Conservation (phyloP, 2,888 invertebrate genomes). For the Anodontia alba region DNA sequence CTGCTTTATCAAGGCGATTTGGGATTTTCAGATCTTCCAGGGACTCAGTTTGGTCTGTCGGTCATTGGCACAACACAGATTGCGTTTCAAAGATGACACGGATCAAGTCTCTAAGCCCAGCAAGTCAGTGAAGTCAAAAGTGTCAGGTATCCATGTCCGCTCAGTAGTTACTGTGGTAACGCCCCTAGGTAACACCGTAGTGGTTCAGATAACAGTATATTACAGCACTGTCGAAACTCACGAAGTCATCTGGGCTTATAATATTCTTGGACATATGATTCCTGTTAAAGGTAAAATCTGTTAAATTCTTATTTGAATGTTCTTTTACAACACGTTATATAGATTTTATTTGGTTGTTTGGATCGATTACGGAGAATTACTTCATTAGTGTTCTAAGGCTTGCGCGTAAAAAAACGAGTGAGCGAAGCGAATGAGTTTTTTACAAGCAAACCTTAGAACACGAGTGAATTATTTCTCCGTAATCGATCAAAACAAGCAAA, state of each 20-base stretch:
- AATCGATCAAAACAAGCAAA: too few relatives aligned
- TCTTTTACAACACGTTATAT: too few relatives aligned
- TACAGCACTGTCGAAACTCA: constrained; percentile 57
- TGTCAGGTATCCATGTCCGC: constrained; percentile 52
- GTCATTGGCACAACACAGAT: constrained; percentile 32
- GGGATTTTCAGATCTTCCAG: constrained; percentile 53
- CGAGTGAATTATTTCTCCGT: too few relatives aligned
- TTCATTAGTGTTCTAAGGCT: too few relatives aligned
- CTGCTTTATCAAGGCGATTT: too few relatives aligned
- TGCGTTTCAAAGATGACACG: constrained; percentile 18
- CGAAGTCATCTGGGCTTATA: constrained; percentile 62
- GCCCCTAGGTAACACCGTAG: constrained; percentile 40
- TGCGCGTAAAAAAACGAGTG: too few relatives aligned
- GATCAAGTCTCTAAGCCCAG: neutral
- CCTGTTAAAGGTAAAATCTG: constrained; percentile 43
- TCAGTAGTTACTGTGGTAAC: constrained; percentile 50
- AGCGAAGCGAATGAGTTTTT: too few relatives aligned
- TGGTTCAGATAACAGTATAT: constrained; percentile 48
- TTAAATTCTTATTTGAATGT: neutral
- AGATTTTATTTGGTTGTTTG: too few relatives aligned
- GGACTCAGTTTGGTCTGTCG: constrained; percentile 44
- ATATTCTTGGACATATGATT: constrained; percentile 58
- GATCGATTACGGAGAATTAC: too few relatives aligned
- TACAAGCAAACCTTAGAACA: too few relatives aligned
- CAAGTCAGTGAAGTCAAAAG: constrained; percentile 46